Base-by-base conservation (phyloP, 2,888 invertebrate genomes). In the Apodemia zela region DNA sequence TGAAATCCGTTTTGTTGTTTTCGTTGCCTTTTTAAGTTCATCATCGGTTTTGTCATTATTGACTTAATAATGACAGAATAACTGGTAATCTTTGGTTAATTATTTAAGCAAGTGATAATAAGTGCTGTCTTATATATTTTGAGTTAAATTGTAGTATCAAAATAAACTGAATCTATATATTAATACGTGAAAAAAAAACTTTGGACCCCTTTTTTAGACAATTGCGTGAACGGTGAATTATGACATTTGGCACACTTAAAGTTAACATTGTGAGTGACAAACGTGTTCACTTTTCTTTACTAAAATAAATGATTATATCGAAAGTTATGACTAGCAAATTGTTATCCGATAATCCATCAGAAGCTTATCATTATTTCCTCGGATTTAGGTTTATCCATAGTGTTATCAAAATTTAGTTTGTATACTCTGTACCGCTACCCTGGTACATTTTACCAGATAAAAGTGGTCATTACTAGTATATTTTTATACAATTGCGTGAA, bases 1-100 rank as follows among this genome's bases (percentile, higher is more conserved):
- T 59, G 4, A 47, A 51, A 25, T 51, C 51, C 51, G 51, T 51
- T 51, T 42, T 51, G 51, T 51, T 51, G 18, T 51, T 51, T 51
- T 51, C 51, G 2, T 21, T 1, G 13, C 13, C n/a, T 18, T 51
- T 49, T 51, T 51, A 51, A 18, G 49, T 51, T 51, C 21, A 51
- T 51, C 49, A 51, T 17, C 42, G 21, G 11, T 49, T 49, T 49
- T 49, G 49, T 49, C 49, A 49, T 51, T 51, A 51, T 51, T 51
- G 17, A 21, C 18, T 21, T 21, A 51, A 51, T 51, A 51, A 51
- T 51, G 11, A 51, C 49, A 51, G 49, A 51, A 51, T 51, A 3
- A 21, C 17, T 51, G 17, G 21, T 51, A 21, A 51, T 51, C 17
- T 18, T 51, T 51, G 3, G n/a, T 51, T 51, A 21, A 42, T 15